Conservation (phyloP, 2,797 vertebrate species). For the Tokudaia tokunoshimensis region DNA sequence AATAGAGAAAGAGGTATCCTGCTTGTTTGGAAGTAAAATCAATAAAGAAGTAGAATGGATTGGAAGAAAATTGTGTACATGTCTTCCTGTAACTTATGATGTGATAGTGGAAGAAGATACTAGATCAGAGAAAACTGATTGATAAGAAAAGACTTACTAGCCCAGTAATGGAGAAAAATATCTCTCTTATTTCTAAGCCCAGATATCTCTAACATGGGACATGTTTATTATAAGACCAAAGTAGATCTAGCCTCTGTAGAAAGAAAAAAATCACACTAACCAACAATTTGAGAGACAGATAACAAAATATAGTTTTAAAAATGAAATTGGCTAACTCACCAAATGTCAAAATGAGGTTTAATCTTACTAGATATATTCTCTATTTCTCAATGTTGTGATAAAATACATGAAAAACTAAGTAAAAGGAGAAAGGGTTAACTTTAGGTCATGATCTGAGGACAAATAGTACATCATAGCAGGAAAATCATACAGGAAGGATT, state of each 20-base stretch:
- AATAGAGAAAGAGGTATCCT: background rate
- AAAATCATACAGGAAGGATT: background rate
- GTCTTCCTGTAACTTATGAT: background rate
- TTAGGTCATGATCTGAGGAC: background rate
- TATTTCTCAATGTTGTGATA: background rate
- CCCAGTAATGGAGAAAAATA: background rate
- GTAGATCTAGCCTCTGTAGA: background rate
- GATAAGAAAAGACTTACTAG: background rate
- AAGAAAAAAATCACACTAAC: background rate
- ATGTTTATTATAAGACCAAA: background rate
- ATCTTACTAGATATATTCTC: background rate
- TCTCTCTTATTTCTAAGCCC: background rate
- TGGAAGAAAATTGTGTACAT: background rate
- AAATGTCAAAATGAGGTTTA: background rate
- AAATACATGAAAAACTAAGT: background rate
- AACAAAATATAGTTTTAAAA: slow-evolving; percentile 2
- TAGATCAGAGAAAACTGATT: background rate
- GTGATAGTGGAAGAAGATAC: background rate
- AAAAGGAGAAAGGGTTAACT: background rate
- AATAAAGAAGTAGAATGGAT: background rate
- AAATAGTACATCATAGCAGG: too few relatives aligned
- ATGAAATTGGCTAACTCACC: background rate
- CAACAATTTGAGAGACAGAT: background rate
- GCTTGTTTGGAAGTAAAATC: background rate
- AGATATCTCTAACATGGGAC: background rate